Base-by-base conservation (phyloP, 2,888 invertebrate genomes). In the Chirona hameri region DNA sequence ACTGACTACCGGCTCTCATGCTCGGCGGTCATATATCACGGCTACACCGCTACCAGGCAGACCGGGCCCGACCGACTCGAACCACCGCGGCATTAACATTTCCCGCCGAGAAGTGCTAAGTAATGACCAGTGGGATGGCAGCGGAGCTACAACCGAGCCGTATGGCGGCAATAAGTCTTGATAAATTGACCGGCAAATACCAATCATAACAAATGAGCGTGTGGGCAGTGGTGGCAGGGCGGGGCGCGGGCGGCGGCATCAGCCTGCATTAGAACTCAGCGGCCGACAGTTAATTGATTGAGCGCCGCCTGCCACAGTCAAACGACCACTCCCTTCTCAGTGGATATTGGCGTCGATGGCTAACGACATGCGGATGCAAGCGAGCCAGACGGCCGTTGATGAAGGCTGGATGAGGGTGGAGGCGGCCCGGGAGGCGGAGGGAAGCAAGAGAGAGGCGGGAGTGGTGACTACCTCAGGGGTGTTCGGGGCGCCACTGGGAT, bases 121-220 rank as follows among this genome's bases (percentile, higher is more conserved):
- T 76, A 76, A 76, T 76, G 76, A 31, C 46, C 24, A 24, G n/a
- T 24, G 9, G 39, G 24, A 7, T 12, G 14, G 76, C 21, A 9
- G 4, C 39, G 46, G 21, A 31, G 39, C 76, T 10, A 21, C 7
- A 31, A 76, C 24, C 46, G 76, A 76, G 39, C 76, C 76, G 46
- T 76, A 76, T 76, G 76, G 76, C 10, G 21, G 46, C 24, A 46
- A 76, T 76, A 27, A 3, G 31, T 1, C 76, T 46, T 76, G 76
- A 76, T 76, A 76, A 76, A 76, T 76, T 46, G 76, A 76, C 18
- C 76, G 76, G 46, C 76, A 76, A 76, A 76, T 76, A 76, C 39
- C 76, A 76, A 46, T 76, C 76, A 46, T 10, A 21, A 46, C 76
- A 46, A 24, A 76, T 46, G 46, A 39, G 76, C 4, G 76, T 46